A percentile compares a stretch with the other conserved stretches of the same genome.
These are phyloP conservation scores for Trichacis sp. DNA, from an alignment of 2,888 invertebrate species.

Conservation along the genomic window DNA sequence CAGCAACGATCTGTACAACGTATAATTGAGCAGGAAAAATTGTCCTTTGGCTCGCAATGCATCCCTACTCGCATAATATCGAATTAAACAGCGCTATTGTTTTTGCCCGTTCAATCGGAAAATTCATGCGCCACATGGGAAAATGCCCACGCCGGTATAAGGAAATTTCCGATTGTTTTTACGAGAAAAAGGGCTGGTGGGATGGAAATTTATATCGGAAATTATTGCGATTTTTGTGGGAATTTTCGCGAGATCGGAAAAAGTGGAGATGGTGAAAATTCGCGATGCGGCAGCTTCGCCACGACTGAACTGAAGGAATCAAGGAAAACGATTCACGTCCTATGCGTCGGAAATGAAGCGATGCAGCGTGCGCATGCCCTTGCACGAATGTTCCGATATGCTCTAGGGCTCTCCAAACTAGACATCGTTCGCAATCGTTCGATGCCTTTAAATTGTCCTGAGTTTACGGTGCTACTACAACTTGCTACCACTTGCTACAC, in stretches of 20 bases:
- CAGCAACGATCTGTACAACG: too few species aligned
- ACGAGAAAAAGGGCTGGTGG: too few species aligned
- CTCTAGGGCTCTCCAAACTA: slow-evolving; percentile 9
- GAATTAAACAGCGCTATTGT: neutral
- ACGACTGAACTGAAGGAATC: too few species aligned
- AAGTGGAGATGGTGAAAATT: slow-evolving; percentile 29
- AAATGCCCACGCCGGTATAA: neutral
- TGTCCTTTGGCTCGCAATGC: neutral
- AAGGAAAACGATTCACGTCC: slow-evolving; percentile 13
- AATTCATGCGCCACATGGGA: neutral
- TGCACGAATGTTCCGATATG: slow-evolving; percentile 8
- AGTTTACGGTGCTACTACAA: neutral
- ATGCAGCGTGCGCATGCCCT: slow-evolving; percentile 4
- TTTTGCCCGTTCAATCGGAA: neutral
- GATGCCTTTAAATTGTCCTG: too few species aligned
- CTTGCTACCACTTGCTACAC: too few species aligned
- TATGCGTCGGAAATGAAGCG: slow-evolving; percentile 5
- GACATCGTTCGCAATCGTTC: slow-evolving; percentile 5
- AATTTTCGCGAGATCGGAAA: too few species aligned
- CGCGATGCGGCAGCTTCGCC: slow-evolving; percentile 41
- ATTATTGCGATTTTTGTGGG: neutral
- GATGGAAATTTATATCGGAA: neutral
- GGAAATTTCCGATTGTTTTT: too few species aligned
- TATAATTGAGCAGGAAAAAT: neutral
- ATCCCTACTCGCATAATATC: neutral